These are phyloP conservation scores for Samia ricini DNA, from an alignment of 1,140 invertebrate species.

Conservation along the genomic window DNA sequence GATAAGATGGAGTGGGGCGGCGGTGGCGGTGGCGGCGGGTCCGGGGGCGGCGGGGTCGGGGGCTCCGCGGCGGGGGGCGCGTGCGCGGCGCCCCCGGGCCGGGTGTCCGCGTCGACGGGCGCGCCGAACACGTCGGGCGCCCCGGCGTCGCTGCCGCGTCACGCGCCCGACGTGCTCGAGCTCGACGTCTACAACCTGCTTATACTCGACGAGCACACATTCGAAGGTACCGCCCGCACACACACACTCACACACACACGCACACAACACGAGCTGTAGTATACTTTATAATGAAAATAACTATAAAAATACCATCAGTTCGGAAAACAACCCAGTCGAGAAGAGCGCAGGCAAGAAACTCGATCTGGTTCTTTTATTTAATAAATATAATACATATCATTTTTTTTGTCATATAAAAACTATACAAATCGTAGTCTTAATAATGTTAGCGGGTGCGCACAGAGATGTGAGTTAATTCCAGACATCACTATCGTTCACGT, in stretches of 20 bases:
- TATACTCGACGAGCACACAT: conserved; percentile 97
- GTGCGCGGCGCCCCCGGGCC: conserved; percentile 90
- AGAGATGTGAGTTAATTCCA: too few relatives aligned
- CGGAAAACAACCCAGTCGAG: too few relatives aligned
- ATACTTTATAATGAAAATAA: conserved; percentile 3
- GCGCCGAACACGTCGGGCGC: conserved; percentile 41
- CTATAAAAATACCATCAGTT: too few relatives aligned
- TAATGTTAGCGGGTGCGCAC: too few relatives aligned
- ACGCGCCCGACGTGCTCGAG: conserved; percentile 86
- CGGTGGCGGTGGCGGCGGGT: too few relatives aligned
- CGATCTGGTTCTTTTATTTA: too few relatives aligned
- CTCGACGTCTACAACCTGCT: conserved; percentile 95
- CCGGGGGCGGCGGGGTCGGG: conserved; percentile 33
- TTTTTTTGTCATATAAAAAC: too few relatives aligned
- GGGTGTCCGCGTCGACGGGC: conserved; percentile 61
- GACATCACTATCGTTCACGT: too few relatives aligned
- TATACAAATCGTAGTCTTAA: too few relatives aligned
- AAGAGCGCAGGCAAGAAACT: too few relatives aligned
- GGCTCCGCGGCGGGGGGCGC: conserved; percentile 81
- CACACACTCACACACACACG: too few relatives aligned
- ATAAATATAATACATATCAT: neutral
- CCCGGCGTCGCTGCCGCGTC: conserved; percentile 81
- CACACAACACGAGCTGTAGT: neutral
- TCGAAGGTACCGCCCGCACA: conserved; percentile 81
- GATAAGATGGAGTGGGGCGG: conserved; percentile 87